Evolutionary conservation across 2,113 vertebrate genomes (phyloP).

Genomic region (Myrmecobius fasciatus): DNA sequence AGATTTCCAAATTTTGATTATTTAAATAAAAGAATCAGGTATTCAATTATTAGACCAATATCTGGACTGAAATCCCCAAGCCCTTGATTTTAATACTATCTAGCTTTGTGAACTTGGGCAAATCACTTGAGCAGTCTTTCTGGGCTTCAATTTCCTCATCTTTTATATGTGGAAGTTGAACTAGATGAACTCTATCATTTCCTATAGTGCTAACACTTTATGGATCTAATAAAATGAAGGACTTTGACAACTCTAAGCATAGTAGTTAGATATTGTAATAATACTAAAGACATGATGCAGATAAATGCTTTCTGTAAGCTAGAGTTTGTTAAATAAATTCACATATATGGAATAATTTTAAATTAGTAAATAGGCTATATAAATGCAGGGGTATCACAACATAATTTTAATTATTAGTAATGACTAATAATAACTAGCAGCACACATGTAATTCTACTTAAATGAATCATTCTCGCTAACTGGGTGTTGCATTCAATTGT

Average conservation of each 20-base stretch:
- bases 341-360: not conserved
- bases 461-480: not conserved
- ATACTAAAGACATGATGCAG: not conserved
- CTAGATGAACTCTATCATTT: not conserved
- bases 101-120: not conserved
- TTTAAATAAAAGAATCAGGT: conserved; percentile 48
- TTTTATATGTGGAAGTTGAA: not conserved
- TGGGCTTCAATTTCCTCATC: not conserved
- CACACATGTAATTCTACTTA: not conserved
- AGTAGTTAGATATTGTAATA: not conserved
- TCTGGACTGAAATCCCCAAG: not conserved
- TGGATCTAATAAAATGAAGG: not conserved
- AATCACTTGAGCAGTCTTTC: not conserved
- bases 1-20: conserved; percentile 12
- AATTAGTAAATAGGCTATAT: not conserved
- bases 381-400: not conserved
- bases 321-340: not conserved
- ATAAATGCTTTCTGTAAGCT: not conserved
- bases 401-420: not conserved
- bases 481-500: not conserved
- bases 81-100: not conserved
- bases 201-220: not conserved
- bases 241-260: not conserved
- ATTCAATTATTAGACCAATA: not conserved
- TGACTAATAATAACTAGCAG: not conserved